These are phyloP conservation scores for Acronicta aceris DNA, from an alignment of 2,888 invertebrate genomes.

Conservation along the genomic window DNA sequence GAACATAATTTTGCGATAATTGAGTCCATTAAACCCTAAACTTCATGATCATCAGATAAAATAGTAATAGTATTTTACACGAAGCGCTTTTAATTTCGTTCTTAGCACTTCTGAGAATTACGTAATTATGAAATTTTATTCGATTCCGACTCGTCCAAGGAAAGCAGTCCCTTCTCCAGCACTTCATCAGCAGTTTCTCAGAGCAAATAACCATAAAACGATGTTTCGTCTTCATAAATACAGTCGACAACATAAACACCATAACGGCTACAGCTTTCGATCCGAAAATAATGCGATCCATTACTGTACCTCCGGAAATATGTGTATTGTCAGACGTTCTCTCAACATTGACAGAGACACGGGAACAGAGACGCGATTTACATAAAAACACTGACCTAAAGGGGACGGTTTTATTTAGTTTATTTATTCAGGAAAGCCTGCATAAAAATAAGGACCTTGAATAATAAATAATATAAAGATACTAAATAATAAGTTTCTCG, in stretches of 20 bases:
- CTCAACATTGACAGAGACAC: slow-evolving; percentile 52
- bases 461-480: slow-evolving; percentile 1
- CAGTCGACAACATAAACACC: slow-evolving; percentile 40
- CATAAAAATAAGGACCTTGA: background rate
- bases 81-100: too few relatives aligned
- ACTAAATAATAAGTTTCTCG: background rate
- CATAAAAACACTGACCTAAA: slow-evolving; percentile 59
- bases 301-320: slow-evolving; percentile 73
- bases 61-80: too few relatives aligned
- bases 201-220: slow-evolving; percentile 30
- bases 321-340: slow-evolving; percentile 61
- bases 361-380: slow-evolving; percentile 53
- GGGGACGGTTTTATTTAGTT: slow-evolving; percentile 31
- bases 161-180: background rate
- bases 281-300: slow-evolving; percentile 74
- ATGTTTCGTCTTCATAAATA: slow-evolving; percentile 28
- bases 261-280: slow-evolving; percentile 36
- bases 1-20: background rate
- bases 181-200: slow-evolving; percentile 3
- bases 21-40: too few relatives aligned
- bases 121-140: background rate
- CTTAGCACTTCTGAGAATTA: too few relatives aligned
- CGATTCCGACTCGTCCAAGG: background rate
- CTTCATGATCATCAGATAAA: too few relatives aligned
- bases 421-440: slow-evolving; percentile 8